phyloP scores from a whole-genome alignment of 2,797 vertebrate species.

The Platyrinchus mystaceus region DNA sequence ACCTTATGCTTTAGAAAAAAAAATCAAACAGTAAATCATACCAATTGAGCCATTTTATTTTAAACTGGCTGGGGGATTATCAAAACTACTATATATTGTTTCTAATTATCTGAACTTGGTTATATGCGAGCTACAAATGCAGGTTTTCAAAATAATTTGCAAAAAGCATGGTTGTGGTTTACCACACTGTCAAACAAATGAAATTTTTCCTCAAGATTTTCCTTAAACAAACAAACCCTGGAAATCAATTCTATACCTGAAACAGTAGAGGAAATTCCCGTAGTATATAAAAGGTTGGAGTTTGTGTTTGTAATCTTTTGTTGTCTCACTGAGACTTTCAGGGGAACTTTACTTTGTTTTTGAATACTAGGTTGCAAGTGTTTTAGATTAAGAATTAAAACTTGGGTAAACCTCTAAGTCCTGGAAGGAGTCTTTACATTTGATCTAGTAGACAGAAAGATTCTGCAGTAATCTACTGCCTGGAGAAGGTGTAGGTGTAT shows the following conservation, averaged over 20 bases:
- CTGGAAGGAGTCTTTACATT: not conserved
- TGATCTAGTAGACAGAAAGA: not conserved
- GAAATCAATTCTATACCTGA: not conserved
- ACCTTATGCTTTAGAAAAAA: not conserved
- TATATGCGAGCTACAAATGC: not conserved
- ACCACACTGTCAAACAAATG: not conserved
- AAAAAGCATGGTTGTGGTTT: not conserved
- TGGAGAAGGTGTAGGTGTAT: not conserved
- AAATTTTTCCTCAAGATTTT: not conserved
- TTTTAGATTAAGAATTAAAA: not conserved
- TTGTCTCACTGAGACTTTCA: not conserved
- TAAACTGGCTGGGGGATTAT: not conserved
- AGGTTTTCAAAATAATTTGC: constrained; percentile 32
- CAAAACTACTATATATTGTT: not conserved
- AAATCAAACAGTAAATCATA: not conserved
- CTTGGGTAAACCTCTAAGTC: not conserved
- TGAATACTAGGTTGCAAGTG: not conserved
- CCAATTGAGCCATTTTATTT: not conserved
- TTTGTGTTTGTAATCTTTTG: not conserved
- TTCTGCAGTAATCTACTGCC: not conserved
- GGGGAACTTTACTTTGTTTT: not conserved
- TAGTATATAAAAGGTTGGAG: not conserved
- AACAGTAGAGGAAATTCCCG: not conserved
- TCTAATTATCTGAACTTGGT: constrained; percentile 3
- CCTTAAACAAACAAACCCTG: not conserved